These are phyloP conservation scores for Cherax quadricarinatus DNA, from an alignment of 1,140 invertebrate species.

Conservation along the genomic window DNA sequence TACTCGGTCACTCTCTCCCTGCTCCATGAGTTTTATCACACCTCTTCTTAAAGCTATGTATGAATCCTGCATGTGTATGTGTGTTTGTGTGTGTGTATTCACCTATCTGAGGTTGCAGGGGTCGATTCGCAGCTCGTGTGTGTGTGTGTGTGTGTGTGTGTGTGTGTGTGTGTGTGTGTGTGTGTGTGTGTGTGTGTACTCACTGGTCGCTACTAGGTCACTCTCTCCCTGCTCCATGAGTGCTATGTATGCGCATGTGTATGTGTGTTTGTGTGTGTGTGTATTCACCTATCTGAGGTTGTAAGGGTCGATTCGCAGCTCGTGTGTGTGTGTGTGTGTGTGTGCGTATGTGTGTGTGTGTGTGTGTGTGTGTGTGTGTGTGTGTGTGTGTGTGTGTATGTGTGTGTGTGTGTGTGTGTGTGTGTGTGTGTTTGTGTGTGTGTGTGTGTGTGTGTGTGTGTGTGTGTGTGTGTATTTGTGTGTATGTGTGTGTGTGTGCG, in stretches of 20 bases:
- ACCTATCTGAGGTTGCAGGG: too few species aligned
- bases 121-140: too few species aligned
- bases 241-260: not conserved
- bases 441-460: conserved; percentile 3
- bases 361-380: not conserved
- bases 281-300: not conserved
- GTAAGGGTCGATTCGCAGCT: too few species aligned
- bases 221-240: too few species aligned
- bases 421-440: not conserved
- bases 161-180: not conserved
- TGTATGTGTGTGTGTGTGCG: not conserved
- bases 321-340: not conserved
- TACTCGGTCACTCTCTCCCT: too few species aligned
- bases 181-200: not conserved
- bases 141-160: not conserved
- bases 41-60: too few species aligned
- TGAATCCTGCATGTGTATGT: too few species aligned
- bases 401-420: not conserved
- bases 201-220: too few species aligned
- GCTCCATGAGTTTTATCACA: too few species aligned
- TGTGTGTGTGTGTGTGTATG: too few species aligned
- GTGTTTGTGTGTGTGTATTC: too few species aligned
- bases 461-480: not conserved
- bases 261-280: not conserved
- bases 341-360: not conserved